Evolutionary conservation across 92 coral and sea anemone genomes (phyloP), one percentile per base, ranked within the genome.

Genomic region (Pocillopora meandrina): DNA sequence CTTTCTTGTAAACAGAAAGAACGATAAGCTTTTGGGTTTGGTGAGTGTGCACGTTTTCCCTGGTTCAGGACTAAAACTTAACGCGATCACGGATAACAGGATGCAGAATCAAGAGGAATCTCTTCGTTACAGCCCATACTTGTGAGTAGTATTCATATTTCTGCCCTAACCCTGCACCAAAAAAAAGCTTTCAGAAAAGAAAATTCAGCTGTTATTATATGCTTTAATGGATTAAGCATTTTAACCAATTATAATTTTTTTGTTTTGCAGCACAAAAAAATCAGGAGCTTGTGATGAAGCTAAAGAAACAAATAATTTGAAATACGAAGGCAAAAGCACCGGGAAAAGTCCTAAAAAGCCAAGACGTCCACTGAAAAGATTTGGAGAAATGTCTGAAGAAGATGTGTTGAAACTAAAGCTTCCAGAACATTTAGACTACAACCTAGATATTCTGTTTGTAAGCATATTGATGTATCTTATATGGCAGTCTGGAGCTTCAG

Each of bases 401-500:
- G 98, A 96, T 19, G 96, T 96, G 15, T 90, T 96, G 92, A 88
- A 89, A 60, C 83, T 92, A 61, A 79, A 86, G 26, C 91, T 96
- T 19, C 98, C 98, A 19, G 98, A 96, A 76, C 93, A 93, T 57
- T 64, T 96, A 70, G 98, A 78, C 56, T 83, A 90, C 79, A 86
- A 89, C 76, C 82, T 96, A 74, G 98, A 96, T 71, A 92, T 96
- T 84, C 78, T 96, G 20, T 92, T 96, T 87, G 98, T 94, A 85
- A 96, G 98, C 85, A 16, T 33, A 60, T 58, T 15, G 35, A 66
- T 33, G 34, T 14, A 16, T 5, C 14, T 42, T 42, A 42, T 42
- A 42, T 42, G 7, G 8, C 52, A 42, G 4, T 42, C 8, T 42
- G 7, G 52, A 42, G 0, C 5, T 42, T 26, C 31, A 0, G 31